phyloP scores from a whole-genome alignment of 2,888 invertebrate species.

The Agrotis exclamationis region DNA sequence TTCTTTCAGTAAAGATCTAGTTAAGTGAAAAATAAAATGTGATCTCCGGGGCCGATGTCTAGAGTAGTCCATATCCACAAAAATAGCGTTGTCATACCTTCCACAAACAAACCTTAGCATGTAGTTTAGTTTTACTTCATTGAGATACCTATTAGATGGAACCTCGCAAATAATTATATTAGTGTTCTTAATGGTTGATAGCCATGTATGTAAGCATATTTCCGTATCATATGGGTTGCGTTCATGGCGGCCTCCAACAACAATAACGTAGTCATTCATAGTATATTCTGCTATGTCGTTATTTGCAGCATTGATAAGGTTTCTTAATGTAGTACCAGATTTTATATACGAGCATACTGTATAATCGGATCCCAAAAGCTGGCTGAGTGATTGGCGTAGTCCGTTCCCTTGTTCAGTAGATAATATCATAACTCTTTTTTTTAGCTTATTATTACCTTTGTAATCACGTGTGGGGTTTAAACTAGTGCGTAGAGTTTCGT shows the following conservation, averaged over 20 bases:
- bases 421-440: background rate
- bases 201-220: no score
- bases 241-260: background rate
- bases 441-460: background rate
- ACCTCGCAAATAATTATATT: conserved; percentile 10
- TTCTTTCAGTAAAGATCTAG: background rate
- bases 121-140: conserved; percentile 1
- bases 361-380: conserved; percentile 4
- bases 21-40: background rate
- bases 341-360: background rate
- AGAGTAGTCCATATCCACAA: conserved; percentile 5
- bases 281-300: no score
- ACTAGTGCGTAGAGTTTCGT: no score
- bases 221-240: no score
- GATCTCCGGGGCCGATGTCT: conserved; percentile 2
- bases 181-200: background rate
- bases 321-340: background rate
- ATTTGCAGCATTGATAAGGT: no score
- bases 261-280: no score
- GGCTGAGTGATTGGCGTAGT: background rate
- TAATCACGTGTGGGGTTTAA: no score
- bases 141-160: background rate
- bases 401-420: conserved; percentile 1
- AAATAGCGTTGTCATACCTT: background rate
- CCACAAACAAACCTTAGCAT: conserved; percentile 2